Evolutionary conservation across 2,888 invertebrate genomes (phyloP), one percentile per base, ranked within the genome.

Genomic region (Lepidocyrtinus sp.): DNA sequence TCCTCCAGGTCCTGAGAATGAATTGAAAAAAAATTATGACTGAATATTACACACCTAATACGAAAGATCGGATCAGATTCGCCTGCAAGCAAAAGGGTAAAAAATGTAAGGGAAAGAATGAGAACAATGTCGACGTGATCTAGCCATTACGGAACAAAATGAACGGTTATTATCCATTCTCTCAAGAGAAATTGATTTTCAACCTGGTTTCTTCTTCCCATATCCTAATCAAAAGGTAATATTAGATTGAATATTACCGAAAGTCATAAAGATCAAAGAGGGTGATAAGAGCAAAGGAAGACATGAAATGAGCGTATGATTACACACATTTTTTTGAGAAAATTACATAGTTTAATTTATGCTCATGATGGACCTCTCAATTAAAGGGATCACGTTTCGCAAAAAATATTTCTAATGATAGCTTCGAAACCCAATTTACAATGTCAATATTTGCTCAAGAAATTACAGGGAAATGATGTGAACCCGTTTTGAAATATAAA

Each of bases 1-100:
- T 21, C 84, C 82, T 71, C 84, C 85, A 75, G 84, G 61, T 75
- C 82, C 84, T 82, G 15, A 9, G 68, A 73, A 21, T 17, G 22
- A 62, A 46, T 25, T 24, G 15, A 21, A 77, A 50, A 36, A 27
- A 75, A 69, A 64, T 64, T n/a, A n/a, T n/a, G n/a, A n/a, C n/a
- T n/a, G n/a, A n/a, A n/a, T 36, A 36, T 36, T 36, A 12, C 36
- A 36, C 5, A 36, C 5, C 36, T 36, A 7, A 12, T 12, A 36
- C 36, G 5, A 36, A 65, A 67, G 45, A 25, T 25, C n/a, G 65
- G 5, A 55, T 70, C 15, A 36, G 25, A 61, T 62, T 75, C 26
- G 22, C 25, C 19, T 21, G 5, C 25, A 68, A n/a, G n/a, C n/a
- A n/a, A n/a, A n/a, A n/a, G n/a, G n/a, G n/a, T n/a, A 1, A 26